phyloP scores from a whole-genome alignment of 2,797 vertebrate genomes.

The Sphenodon punctatus region DNA sequence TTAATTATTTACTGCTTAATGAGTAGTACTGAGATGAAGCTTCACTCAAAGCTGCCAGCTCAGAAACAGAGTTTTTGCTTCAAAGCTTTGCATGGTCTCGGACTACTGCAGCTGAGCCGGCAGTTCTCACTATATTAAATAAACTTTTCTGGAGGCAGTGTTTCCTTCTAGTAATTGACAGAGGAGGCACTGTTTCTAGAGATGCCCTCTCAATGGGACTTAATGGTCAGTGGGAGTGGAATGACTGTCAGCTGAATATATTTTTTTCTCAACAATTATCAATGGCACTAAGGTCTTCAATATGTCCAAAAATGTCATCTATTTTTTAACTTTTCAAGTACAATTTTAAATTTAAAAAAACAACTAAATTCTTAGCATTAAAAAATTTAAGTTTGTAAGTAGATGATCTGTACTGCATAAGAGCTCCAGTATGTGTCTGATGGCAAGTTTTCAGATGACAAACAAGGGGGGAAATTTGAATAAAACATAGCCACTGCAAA shows the following conservation, averaged over 20 bases:
- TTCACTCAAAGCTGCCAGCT: constrained; percentile 49
- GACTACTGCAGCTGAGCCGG: neutral
- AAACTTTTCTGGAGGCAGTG: constrained; percentile 21
- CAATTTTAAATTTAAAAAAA: neutral
- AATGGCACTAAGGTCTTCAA: neutral
- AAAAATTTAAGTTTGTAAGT: neutral
- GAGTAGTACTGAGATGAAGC: constrained; percentile 62
- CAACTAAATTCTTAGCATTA: neutral
- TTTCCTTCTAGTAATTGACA: constrained; percentile 16
- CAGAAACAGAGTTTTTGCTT: constrained; percentile 42
- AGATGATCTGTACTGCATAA: neutral
- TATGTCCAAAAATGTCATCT: neutral
- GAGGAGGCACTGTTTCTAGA: neutral
- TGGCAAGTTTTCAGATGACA: no score
- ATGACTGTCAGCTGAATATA: neutral
- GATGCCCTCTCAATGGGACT: neutral
- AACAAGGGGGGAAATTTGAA: neutral
- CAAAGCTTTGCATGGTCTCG: constrained; percentile 58
- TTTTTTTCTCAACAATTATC: neutral
- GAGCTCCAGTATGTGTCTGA: neutral
- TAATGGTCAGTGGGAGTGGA: neutral
- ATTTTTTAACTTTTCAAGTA: neutral
- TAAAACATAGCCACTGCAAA: neutral
- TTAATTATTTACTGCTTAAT: constrained; percentile 82
- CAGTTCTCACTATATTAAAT: neutral